Evolutionary conservation across 2,888 invertebrate genomes (phyloP).

Genomic region (Torymus auratus): DNA sequence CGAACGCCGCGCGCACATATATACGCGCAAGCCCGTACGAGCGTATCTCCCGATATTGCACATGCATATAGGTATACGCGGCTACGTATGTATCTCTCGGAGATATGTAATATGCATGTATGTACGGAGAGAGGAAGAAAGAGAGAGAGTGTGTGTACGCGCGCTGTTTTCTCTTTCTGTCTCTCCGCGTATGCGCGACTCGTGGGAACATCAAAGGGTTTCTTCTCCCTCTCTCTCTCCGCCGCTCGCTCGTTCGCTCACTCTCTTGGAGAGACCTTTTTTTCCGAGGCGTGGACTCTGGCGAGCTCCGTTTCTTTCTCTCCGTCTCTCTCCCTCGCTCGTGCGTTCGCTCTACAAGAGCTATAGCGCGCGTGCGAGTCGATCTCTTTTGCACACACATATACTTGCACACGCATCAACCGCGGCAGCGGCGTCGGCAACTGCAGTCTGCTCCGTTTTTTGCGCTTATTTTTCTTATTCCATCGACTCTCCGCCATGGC

Average conservation of each 20-base stretch:
- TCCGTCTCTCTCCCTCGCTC: slow-evolving; percentile 19
- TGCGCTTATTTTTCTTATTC: slow-evolving; percentile 4
- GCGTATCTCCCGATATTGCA: too few species aligned
- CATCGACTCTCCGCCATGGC: slow-evolving; percentile 9
- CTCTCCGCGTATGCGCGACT: slow-evolving; percentile 30
- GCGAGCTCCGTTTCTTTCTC: slow-evolving; percentile 48
- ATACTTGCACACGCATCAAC: too few species aligned
- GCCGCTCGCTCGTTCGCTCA: slow-evolving; percentile 20
- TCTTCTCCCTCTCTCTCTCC: slow-evolving; percentile 48
- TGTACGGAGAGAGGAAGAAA: slow-evolving; percentile 19
- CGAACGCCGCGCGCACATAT: not conserved
- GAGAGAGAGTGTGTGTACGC: not conserved
- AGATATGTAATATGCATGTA: slow-evolving; percentile 4
- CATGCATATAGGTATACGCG: too few species aligned
- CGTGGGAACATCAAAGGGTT: slow-evolving; percentile 58
- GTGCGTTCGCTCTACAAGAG: slow-evolving; percentile 19
- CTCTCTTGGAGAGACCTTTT: slow-evolving; percentile 23
- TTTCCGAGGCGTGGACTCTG: slow-evolving; percentile 32
- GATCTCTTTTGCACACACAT: slow-evolving; percentile 52
- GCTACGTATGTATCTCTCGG: slow-evolving; percentile 2
- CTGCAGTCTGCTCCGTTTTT: slow-evolving; percentile 31
- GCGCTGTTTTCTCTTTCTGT: slow-evolving; percentile 54
- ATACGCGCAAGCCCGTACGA: too few species aligned
- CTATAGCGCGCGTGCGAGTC: slow-evolving; percentile 20
- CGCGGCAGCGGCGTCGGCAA: not conserved